Evolutionary conservation across 2,888 invertebrate species (phyloP).

Genomic region (Troides oblongomaculatus): DNA sequence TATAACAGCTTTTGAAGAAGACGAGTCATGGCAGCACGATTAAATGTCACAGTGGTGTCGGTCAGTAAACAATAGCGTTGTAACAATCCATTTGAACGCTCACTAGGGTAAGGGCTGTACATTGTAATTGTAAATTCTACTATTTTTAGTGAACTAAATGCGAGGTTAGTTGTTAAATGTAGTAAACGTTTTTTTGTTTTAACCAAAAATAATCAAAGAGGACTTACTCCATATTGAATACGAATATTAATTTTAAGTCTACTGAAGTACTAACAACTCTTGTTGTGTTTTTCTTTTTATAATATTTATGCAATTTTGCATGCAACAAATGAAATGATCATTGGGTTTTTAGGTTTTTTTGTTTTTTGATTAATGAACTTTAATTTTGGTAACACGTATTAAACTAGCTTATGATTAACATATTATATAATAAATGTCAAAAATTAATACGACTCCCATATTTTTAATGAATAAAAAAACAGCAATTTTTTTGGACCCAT

Average conservation of each 20-base stretch:
- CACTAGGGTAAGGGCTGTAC: slow-evolving; percentile 65
- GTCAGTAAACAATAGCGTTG: slow-evolving; percentile 27
- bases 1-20: not conserved
- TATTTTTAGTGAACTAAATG: slow-evolving; percentile 28
- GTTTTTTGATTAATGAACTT: too few relatives aligned
- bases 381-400: too few relatives aligned
- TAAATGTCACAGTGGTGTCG: slow-evolving; percentile 10
- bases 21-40: slow-evolving; percentile 3
- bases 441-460: not conserved
- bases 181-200: slow-evolving; percentile 22
- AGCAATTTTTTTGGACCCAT: too few relatives aligned
- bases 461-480: not conserved
- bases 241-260: slow-evolving; percentile 37
- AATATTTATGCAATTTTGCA: not conserved
- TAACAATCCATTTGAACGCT: slow-evolving; percentile 48
- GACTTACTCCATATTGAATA: slow-evolving; percentile 42
- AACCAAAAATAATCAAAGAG: slow-evolving; percentile 34
- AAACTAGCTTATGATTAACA: not conserved
- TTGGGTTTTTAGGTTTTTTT: not conserved
- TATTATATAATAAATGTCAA: not conserved
- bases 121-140: slow-evolving; percentile 71
- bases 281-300: not conserved
- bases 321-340: not conserved
- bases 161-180: slow-evolving; percentile 30
- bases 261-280: slow-evolving; percentile 45